These are phyloP conservation scores for Melozone crissalis DNA, from an alignment of 2,113 vertebrate genomes.

Conservation along the genomic window DNA sequence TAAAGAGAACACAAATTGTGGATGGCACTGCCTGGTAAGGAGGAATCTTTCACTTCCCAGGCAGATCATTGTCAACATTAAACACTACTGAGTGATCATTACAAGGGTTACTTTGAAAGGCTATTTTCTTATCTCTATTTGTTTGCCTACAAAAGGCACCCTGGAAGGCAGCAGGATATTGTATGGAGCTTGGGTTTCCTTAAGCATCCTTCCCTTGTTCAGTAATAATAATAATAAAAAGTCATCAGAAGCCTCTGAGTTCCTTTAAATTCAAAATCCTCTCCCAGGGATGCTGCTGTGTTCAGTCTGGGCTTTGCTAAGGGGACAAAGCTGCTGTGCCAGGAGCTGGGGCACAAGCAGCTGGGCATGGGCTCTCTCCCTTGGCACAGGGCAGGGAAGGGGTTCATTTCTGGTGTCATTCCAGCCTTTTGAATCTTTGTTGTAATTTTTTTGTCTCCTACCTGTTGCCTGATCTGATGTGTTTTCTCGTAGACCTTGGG, in stretches of 20 bases:
- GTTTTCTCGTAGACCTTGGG: background rate
- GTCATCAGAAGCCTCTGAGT: background rate
- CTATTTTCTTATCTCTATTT: background rate
- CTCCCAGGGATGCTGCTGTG: background rate
- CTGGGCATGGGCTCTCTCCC: accelerated
- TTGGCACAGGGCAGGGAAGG: background rate
- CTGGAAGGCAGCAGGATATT: background rate
- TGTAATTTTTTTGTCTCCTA: background rate
- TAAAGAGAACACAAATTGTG: background rate
- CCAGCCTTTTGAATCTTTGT: background rate
- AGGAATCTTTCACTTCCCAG: constrained; percentile 3
- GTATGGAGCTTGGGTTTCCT: background rate
- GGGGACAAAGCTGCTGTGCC: background rate
- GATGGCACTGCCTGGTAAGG: background rate
- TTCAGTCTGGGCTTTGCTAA: background rate
- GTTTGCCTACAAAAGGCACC: background rate
- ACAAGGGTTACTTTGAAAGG: background rate
- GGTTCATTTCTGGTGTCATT: background rate
- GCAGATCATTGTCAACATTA: background rate
- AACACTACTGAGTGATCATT: background rate
- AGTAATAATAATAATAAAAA: background rate
- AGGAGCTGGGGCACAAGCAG: background rate
- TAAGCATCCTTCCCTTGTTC: background rate
- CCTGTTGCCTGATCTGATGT: background rate
- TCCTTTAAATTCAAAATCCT: background rate